Conservation (phyloP, 2,888 invertebrate species). For the Aspidapion aeneum region DNA sequence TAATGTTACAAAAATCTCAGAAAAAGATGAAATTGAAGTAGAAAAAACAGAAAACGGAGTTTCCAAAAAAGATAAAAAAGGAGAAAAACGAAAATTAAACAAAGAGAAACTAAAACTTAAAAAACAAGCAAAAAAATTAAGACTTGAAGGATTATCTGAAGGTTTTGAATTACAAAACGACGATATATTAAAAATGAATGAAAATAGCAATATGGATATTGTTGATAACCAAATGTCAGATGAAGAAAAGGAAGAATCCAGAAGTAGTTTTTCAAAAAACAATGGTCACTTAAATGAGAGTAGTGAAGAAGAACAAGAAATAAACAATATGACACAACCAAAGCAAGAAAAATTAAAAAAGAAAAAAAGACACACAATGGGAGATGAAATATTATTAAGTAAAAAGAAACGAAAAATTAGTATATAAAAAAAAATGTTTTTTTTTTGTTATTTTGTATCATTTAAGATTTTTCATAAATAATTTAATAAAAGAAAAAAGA, state of each 20-base stretch:
- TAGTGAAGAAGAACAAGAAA: slow-evolving; percentile 5
- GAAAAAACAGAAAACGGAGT: slow-evolving; percentile 14
- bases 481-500: no score
- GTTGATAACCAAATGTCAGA: not conserved
- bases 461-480: slow-evolving; percentile 2
- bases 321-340: not conserved
- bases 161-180: no score
- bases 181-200: no score
- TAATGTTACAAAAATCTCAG: slow-evolving; percentile 31
- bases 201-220: not conserved
- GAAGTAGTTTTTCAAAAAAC: not conserved
- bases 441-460: not conserved
- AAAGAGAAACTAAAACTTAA: slow-evolving; percentile 48
- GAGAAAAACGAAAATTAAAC: slow-evolving; percentile 41
- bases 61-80: slow-evolving; percentile 28
- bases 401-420: slow-evolving; percentile 13
- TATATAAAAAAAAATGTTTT: slow-evolving; percentile 6
- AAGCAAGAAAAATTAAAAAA: slow-evolving; percentile 4
- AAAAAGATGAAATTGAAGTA: slow-evolving; percentile 29
- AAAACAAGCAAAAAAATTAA: slow-evolving; percentile 49
- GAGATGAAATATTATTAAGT: not conserved
- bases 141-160: slow-evolving; percentile 49
- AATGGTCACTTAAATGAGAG: not conserved
- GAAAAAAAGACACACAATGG: slow-evolving; percentile 9
- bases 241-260: slow-evolving; percentile 9